phyloP scores from a whole-genome alignment of 2,888 invertebrate species.

The Steinernema hermaphroditum region DNA sequence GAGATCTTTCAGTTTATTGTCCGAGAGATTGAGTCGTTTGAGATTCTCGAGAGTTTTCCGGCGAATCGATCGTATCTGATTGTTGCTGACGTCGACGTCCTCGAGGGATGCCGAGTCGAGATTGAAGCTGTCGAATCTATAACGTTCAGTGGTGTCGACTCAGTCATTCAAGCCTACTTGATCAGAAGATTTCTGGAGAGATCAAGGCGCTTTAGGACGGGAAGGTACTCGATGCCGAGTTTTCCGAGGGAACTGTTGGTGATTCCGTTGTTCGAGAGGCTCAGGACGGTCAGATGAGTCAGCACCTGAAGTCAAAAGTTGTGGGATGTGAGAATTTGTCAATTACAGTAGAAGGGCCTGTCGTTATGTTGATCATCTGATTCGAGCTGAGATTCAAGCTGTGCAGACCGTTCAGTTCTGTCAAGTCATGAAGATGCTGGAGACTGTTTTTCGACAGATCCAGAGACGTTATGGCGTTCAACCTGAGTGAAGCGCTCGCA shows the following conservation, averaged over 20 bases:
- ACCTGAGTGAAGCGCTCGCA: slow-evolving; percentile 23
- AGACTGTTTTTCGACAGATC: slow-evolving; percentile 42
- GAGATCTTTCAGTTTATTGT: slow-evolving; percentile 47
- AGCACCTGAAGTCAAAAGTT: not conserved
- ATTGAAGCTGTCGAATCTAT: slow-evolving; percentile 46
- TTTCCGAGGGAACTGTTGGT: slow-evolving; percentile 33
- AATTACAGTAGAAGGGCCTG: slow-evolving; percentile 4
- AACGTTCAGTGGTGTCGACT: too few species aligned
- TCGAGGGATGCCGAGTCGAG: slow-evolving; percentile 47
- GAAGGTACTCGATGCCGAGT: slow-evolving; percentile 38
- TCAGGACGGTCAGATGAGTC: slow-evolving; percentile 33
- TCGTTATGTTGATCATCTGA: slow-evolving; percentile 24
- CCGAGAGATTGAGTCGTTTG: slow-evolving; percentile 35
- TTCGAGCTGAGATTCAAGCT: slow-evolving; percentile 2
- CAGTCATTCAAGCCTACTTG: slow-evolving; percentile 42
- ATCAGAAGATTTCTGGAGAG: slow-evolving; percentile 38
- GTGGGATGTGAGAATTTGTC: too few species aligned
- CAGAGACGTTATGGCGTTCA: slow-evolving; percentile 39
- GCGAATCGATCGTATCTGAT: slow-evolving; percentile 46
- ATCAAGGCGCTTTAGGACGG: slow-evolving; percentile 33
- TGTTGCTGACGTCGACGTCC: slow-evolving; percentile 48
- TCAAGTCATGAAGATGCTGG: slow-evolving; percentile 41
- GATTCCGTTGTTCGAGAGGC: slow-evolving; percentile 38
- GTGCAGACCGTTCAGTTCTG: slow-evolving; percentile 36
- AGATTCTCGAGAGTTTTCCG: slow-evolving; percentile 41